These are phyloP conservation scores for Seira ritae DNA, from an alignment of 2,888 invertebrate species.

Conservation along the genomic window DNA sequence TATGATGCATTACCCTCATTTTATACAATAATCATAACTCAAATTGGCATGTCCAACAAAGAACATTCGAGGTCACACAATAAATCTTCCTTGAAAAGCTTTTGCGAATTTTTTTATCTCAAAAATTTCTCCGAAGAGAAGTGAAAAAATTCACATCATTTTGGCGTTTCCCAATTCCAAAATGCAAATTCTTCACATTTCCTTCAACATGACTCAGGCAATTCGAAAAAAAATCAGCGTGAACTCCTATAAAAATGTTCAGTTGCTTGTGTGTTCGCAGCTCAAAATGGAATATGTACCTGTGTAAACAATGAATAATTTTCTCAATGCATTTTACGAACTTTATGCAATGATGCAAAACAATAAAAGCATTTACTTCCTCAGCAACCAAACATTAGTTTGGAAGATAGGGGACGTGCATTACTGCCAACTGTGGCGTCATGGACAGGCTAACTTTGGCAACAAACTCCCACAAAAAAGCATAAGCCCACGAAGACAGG, in stretches of 20 bases:
- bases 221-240: neutral
- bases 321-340: neutral
- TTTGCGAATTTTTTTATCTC: too few species aligned
- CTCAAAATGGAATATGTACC: neutral
- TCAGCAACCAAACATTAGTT: neutral
- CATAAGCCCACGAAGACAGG: neutral
- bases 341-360: too few species aligned
- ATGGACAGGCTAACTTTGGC: neutral
- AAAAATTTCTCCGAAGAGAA: too few species aligned
- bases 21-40: neutral
- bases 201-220: neutral
- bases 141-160: too few species aligned
- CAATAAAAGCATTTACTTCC: neutral
- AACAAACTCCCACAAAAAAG: neutral
- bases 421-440: neutral
- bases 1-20: neutral
- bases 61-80: too few species aligned
- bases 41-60: neutral
- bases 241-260: neutral
- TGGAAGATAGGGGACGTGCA: neutral
- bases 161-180: too few species aligned
- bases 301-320: neutral
- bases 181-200: neutral
- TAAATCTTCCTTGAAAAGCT: too few species aligned
- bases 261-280: neutral